These are phyloP conservation scores for Keiferia lycopersicella DNA, from an alignment of 2,888 invertebrate genomes.

Conservation along the genomic window DNA sequence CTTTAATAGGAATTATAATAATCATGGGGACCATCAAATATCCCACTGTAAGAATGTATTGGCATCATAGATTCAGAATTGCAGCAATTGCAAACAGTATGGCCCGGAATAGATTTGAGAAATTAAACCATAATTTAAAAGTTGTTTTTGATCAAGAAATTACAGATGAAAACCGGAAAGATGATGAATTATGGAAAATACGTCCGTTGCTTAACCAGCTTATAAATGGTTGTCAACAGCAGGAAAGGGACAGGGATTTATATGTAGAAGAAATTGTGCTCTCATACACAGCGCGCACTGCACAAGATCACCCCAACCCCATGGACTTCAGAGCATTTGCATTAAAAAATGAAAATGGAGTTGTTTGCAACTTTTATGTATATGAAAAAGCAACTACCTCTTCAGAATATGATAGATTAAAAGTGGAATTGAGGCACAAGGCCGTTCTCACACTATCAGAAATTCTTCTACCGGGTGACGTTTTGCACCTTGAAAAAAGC, in stretches of 20 bases:
- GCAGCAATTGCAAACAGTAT: slow-evolving; percentile 23
- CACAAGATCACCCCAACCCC: slow-evolving; percentile 30
- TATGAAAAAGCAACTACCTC: slow-evolving; percentile 31
- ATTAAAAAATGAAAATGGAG: slow-evolving; percentile 28
- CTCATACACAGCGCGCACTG: slow-evolving; percentile 31
- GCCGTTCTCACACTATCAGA: slow-evolving; percentile 29
- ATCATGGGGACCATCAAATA: slow-evolving; percentile 9
- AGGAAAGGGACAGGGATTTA: slow-evolving; percentile 23
- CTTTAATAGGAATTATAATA: neutral
- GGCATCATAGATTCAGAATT: slow-evolving; percentile 23
- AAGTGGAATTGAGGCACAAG: slow-evolving; percentile 26
- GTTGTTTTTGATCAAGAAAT: slow-evolving; percentile 32
- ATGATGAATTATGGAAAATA: slow-evolving; percentile 34
- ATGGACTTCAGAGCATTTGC: slow-evolving; percentile 34
- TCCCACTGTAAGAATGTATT: slow-evolving; percentile 26
- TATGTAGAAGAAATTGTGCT: slow-evolving; percentile 34
- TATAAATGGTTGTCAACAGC: slow-evolving; percentile 27
- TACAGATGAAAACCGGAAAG: slow-evolving; percentile 18
- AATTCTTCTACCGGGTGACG: slow-evolving; percentile 21
- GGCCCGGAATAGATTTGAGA: slow-evolving; percentile 11
- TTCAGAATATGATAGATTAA: slow-evolving; percentile 17
- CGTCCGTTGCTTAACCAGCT: slow-evolving; percentile 30
- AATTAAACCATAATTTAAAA: slow-evolving; percentile 29
- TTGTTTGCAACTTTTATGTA: slow-evolving; percentile 30
- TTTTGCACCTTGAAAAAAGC: slow-evolving; percentile 31